These are phyloP conservation scores for Taphrorychus bicolor DNA, from an alignment of 2,888 invertebrate genomes.

Conservation along the genomic window DNA sequence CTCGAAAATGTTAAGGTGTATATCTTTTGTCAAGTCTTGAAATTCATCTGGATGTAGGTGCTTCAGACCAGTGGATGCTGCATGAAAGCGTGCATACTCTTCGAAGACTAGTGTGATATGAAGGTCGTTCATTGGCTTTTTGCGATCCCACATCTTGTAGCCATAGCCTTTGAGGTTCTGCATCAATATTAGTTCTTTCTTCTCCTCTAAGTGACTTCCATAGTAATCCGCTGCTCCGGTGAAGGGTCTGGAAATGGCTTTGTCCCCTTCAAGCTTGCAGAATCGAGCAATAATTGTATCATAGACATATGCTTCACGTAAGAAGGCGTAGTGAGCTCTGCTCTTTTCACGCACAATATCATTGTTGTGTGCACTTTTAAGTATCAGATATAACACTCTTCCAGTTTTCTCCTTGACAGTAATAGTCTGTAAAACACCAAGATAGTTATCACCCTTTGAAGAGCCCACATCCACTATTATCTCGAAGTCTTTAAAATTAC, in stretches of 20 bases:
- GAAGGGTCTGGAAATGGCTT: conserved; percentile 13
- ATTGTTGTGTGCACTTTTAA: conserved; percentile 48
- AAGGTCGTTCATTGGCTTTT: conserved; percentile 46
- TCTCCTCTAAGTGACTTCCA: conserved; percentile 21
- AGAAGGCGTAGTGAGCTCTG: conserved; percentile 44
- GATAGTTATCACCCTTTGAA: conserved; percentile 43
- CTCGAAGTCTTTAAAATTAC: conserved; percentile 14
- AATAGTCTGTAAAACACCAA: conserved; percentile 44
- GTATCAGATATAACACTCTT: conserved; percentile 43
- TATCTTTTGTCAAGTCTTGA: conserved; percentile 15
- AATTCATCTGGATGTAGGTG: conserved; percentile 47
- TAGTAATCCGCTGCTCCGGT: conserved; percentile 34
- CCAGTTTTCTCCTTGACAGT: conserved; percentile 21
- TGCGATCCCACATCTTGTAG: conserved; percentile 47
- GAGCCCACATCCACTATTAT: conserved; percentile 15
- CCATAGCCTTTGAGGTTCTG: conserved; percentile 47
- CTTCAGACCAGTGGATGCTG: conserved; percentile 49
- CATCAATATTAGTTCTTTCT: conserved; percentile 44
- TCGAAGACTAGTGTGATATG: conserved; percentile 48
- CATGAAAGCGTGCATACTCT: conserved; percentile 52
- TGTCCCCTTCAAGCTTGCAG: conserved; percentile 42
- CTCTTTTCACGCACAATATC: conserved; percentile 42
- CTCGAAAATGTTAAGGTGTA: conserved; percentile 22
- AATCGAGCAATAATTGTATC: conserved; percentile 44
- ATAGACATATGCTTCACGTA: conserved; percentile 50